A percentile compares a stretch with the other conserved stretches of the same genome.
Evolutionary conservation across 2,797 vertebrate genomes (phyloP).

Genomic region (Staurois parvus): DNA sequence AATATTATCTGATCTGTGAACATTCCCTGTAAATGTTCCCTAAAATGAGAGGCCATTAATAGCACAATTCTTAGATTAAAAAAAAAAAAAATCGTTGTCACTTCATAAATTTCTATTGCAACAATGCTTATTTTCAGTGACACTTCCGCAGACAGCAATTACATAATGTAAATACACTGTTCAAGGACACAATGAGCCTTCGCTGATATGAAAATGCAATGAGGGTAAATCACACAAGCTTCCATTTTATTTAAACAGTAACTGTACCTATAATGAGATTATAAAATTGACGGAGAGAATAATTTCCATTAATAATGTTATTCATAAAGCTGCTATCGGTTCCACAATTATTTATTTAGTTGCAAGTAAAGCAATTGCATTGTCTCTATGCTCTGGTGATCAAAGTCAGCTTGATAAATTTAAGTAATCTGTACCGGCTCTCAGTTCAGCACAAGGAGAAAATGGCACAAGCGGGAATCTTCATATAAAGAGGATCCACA

Average conservation of each 20-base stretch:
- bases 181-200: conserved; percentile 34
- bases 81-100: neutral
- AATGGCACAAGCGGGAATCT: neutral
- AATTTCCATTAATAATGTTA: conserved; percentile 47
- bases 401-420: conserved; percentile 41
- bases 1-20: neutral
- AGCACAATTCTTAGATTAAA: neutral
- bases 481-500: too few relatives aligned
- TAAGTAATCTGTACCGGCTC: conserved; percentile 30
- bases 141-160: conserved; percentile 9
- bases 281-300: conserved; percentile 43
- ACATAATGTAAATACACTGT: conserved; percentile 16
- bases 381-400: conserved; percentile 25
- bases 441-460: conserved; percentile 9
- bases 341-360: conserved; percentile 50
- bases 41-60: conserved; percentile 2
- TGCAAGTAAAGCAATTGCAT: conserved; percentile 41
- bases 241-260: conserved; percentile 20
- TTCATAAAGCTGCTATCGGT: conserved; percentile 44
- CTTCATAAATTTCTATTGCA: conserved; percentile 20
- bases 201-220: conserved; percentile 41
- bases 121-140: neutral
- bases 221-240: conserved; percentile 45
- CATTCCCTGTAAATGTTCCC: conserved; percentile 14
- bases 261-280: conserved; percentile 47